Evolutionary conservation across 1,140 invertebrate genomes (phyloP).

Genomic region (Octopus sinensis): DNA sequence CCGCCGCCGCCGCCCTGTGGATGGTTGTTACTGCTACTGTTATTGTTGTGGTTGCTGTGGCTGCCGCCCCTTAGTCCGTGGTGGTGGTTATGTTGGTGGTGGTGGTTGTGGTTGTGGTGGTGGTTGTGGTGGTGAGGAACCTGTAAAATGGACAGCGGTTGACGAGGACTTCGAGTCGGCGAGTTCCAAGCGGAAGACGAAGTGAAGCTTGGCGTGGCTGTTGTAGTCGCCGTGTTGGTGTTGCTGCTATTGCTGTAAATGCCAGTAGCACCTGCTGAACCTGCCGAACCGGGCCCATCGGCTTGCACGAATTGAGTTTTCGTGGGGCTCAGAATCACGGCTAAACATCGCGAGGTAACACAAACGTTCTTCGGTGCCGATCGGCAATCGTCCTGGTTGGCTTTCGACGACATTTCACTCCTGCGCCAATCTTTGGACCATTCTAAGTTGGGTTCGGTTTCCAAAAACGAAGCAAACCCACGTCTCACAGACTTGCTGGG

Average conservation of each 20-base stretch:
- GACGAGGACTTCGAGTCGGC: no score
- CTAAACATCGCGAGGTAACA: conserved; percentile 9
- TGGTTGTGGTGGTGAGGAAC: no score
- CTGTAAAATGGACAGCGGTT: no score
- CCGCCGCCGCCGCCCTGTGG: not conserved
- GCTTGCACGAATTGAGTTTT: not conserved
- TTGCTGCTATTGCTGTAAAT: not conserved
- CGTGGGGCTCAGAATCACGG: not conserved
- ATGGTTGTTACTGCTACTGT: not conserved
- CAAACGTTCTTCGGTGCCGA: conserved; percentile 8
- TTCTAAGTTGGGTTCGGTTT: no score
- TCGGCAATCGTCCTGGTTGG: not conserved
- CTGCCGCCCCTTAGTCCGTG: no score
- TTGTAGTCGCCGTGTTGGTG: not conserved
- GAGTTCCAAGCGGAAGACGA: not conserved
- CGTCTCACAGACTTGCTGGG: no score
- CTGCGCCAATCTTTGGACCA: no score
- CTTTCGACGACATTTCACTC: not conserved
- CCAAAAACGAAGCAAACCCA: no score
- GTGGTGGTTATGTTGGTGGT: no score
- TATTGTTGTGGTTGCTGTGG: no score
- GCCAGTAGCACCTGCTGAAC: not conserved
- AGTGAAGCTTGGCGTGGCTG: not conserved
- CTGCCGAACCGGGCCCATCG: not conserved
- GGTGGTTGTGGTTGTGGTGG: no score